These are phyloP conservation scores for Synergus gifuensis DNA, from an alignment of 2,888 invertebrate genomes.

Conservation along the genomic window DNA sequence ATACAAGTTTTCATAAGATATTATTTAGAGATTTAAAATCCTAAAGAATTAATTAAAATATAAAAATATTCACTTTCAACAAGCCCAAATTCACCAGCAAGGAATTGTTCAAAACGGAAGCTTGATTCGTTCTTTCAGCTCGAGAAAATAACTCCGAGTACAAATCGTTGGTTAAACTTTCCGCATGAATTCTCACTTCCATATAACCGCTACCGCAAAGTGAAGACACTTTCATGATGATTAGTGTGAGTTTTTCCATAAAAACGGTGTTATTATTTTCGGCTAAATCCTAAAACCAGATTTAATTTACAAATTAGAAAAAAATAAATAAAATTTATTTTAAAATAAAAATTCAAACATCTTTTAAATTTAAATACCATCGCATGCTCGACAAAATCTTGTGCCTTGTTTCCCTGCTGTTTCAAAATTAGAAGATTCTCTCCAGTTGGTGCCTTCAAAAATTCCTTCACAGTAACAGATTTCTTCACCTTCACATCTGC, in stretches of 20 bases:
- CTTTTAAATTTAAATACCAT: constrained; percentile 60
- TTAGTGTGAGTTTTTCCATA: constrained; percentile 75
- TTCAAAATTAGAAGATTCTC: constrained; percentile 78
- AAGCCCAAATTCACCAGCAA: constrained; percentile 84
- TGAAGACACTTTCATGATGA: constrained; percentile 80
- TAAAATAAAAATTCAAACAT: not conserved
- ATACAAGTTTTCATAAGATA: not conserved
- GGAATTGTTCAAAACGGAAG: constrained; percentile 82
- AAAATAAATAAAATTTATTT: constrained; percentile 11
- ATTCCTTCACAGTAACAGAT: constrained; percentile 75
- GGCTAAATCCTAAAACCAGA: constrained; percentile 60
- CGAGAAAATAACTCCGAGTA: constrained; percentile 80
- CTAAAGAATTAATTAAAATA: not conserved
- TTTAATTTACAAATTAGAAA: too few relatives aligned
- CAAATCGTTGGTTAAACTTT: constrained; percentile 78
- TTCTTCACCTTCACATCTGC: constrained; percentile 57
- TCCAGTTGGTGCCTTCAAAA: constrained; percentile 77
- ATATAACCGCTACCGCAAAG: constrained; percentile 80
- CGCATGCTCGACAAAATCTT: constrained; percentile 65
- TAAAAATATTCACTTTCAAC: constrained; percentile 82
- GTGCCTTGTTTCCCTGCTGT: constrained; percentile 70
- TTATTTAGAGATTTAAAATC: not conserved
- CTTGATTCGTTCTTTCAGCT: constrained; percentile 77
- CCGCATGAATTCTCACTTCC: constrained; percentile 78
- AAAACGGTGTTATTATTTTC: constrained; percentile 55